phyloP scores from a whole-genome alignment of 2,888 invertebrate species.

The Chalcis sispes region DNA sequence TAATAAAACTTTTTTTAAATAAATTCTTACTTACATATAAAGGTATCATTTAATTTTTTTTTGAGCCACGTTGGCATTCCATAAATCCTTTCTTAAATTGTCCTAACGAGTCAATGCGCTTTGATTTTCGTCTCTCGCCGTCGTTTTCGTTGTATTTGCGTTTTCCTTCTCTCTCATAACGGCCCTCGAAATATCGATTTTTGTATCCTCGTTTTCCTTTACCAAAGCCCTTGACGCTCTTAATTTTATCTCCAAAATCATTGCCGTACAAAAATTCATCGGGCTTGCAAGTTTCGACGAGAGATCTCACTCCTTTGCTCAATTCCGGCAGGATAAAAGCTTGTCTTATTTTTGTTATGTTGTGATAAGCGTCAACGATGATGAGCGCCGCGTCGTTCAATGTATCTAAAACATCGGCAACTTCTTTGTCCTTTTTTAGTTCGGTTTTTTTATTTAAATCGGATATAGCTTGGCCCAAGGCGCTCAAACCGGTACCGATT shows the following conservation, averaged over 20 bases:
- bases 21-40: conserved; percentile 13
- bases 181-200: background rate
- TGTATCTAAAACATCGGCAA: background rate
- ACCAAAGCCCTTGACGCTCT: conserved; percentile 1
- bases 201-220: background rate
- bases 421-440: background rate
- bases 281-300: conserved; percentile 10
- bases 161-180: conserved; percentile 5
- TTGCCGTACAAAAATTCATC: conserved; percentile 30
- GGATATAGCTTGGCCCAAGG: conserved; percentile 42
- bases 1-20: background rate
- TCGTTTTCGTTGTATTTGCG: conserved; percentile 4
- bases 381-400: conserved; percentile 36
- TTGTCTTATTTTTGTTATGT: conserved; percentile 32
- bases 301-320: background rate
- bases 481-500: conserved; percentile 50
- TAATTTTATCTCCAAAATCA: conserved; percentile 29
- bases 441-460: background rate
- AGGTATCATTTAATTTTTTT: background rate
- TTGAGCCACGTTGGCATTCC: background rate
- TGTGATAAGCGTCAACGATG: conserved; percentile 26
- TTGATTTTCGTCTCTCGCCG: conserved; percentile 6
- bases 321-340: background rate
- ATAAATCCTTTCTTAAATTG: conserved; percentile 8
- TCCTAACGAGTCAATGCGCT: background rate